Evolutionary conservation across 2,888 invertebrate genomes (phyloP), one percentile per base, ranked within the genome.

Genomic region (Calliphora vomitoria): DNA sequence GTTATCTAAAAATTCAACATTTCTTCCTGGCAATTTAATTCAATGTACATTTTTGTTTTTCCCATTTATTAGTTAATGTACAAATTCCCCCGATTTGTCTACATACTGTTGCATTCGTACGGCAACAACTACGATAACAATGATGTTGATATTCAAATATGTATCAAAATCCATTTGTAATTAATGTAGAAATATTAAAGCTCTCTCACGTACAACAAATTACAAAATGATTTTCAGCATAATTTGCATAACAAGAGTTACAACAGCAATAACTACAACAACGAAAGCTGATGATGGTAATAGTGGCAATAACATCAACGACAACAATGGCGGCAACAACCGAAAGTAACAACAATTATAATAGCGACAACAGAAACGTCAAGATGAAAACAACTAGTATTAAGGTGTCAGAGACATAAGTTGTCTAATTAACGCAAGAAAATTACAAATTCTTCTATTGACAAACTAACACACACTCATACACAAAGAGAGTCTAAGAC

Each of bases 341-440:
- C 25, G 31, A 66, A 64, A 62, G 31, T 75, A 62, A 44, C 44
- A 44, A 64, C 35, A 82, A 64, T 4, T 44, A 69, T 50, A 79
- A 62, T 38, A 58, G 68, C 47, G 79, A 60, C 64, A 71, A 64
- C 53, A 79, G 68, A 53, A 41, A 84, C 50, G 66, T 85, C 62
- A 81, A 80, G 41, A 64, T 71, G 53, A 85, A 85, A 72, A 80
- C 80, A 75, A 60, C 62, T 20, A 64, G 78, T 66, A 75, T 82
- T 85, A 87, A 82, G 75, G 85, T 85, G 87, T 87, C 87, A 87
- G 75, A 82, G 75, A 78, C 82, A 87, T 75, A 85, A 82, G 85
- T 85, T 87, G 85, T 66, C 85, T 87, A 85, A 87, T 87, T 87
- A 87, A 87, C 87, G 79, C 85, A 87, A 82, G 82, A 79, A 87